Evolutionary conservation across 2,113 vertebrate genomes (phyloP), one percentile per base, ranked within the genome.

Genomic region (Typhlomys cinereus): DNA sequence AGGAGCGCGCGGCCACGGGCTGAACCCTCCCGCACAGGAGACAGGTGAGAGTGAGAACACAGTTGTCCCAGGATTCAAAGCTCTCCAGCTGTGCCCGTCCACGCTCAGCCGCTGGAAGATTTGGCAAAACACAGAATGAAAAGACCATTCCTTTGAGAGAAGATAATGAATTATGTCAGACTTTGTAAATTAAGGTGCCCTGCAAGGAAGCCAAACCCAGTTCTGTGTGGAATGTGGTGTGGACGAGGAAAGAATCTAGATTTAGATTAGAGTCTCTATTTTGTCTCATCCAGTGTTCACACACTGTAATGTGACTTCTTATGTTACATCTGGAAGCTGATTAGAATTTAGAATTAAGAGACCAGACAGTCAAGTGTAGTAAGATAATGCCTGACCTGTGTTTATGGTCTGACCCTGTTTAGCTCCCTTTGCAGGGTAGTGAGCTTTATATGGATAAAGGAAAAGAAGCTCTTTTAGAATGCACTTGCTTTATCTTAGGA

Each of bases 261-360:
- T 46, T 84, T 82, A n/a, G 44, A 87, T 93, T 71, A 62, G 54
- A 66, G 76, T 57, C 92, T 92, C 74, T 66, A 54, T 89, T 85
- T 92, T 44, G 83, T 92, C 93, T 92, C 71, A 92, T 34, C 48
- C 48, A 82, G 75, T 79, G 71, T 4, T 90, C 88, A 89, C 2
- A 3, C 5, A 9, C 88, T 85, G 78, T 64, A 80, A 71, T 50
- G 76, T 79, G 66, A 79, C 71, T 95, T 91, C 39, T 71, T 7
- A 0, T 50, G 41, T 89, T 74, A 66, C 86, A 86, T 71, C n/a
- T 78, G 23, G 70, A 25, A 66, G 31, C 62, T 61, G 57, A 92
- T 80, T 90, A 89, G 79, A 95, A 90, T 84, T 90, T 81, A 90
- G 20, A 46, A 70, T 95, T 94, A 94, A 82, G 71, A 93, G 89